Percentiles rank a stretch among this genome's conserved stretches.
Evolutionary conservation across 1,140 invertebrate species (phyloP).

Genomic region (Papilio machaon): DNA sequence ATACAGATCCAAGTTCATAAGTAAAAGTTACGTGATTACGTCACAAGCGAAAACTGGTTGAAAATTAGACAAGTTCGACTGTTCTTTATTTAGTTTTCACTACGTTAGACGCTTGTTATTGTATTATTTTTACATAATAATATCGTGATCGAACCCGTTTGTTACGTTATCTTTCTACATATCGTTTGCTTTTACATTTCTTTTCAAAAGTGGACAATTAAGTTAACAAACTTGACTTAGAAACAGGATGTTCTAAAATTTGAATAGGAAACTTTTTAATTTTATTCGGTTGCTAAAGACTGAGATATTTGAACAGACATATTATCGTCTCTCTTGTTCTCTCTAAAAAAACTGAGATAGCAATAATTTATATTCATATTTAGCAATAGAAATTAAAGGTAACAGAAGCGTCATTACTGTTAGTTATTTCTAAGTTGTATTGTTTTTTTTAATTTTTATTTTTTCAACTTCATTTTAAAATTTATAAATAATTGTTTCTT

Average conservation of each 20-base stretch:
- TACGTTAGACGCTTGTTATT: conserved; percentile 2
- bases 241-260: neutral
- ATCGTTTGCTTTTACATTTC: conserved; percentile 8
- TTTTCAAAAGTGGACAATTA: neutral
- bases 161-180: neutral
- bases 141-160: conserved; percentile 9
- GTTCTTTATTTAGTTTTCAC: conserved; percentile 34
- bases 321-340: no score
- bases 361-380: no score
- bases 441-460: no score
- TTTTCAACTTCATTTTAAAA: no score
- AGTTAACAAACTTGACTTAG: neutral
- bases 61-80: conserved; percentile 35
- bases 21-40: conserved; percentile 34
- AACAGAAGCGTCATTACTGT: no score
- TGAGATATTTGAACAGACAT: neutral
- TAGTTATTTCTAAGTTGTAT: no score
- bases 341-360: no score
- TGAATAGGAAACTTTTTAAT: neutral
- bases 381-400: no score
- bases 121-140: conserved; percentile 19
- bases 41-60: conserved; percentile 38
- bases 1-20: conserved; percentile 36
- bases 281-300: neutral
- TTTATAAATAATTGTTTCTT: no score